Base-by-base conservation (phyloP, 2,888 invertebrate genomes). In the Schizaphis graminum region DNA sequence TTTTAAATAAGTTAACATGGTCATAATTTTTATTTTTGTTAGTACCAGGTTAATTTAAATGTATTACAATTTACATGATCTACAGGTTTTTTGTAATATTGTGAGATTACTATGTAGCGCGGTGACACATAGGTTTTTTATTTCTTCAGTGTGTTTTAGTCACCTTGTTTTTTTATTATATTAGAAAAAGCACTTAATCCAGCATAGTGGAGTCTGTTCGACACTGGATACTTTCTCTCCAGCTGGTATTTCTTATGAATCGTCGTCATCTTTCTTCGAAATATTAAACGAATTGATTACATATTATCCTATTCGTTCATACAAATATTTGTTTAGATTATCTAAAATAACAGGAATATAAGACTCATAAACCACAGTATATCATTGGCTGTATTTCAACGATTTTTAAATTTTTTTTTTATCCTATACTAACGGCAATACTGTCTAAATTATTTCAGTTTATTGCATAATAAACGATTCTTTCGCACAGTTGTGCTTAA, bases 161-260 rank as follows among this genome's bases (percentile, higher is more conserved):
- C 93, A 90, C 61, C 93, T 89, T 90, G 90, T 47, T 85, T 77
- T 41, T 89, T n/a, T 89, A 44, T 77, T 89, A 21, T 90, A 93
- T 93, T 47, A 49, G 57, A 47, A 93, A 90, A 93, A 61, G 47
- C 93, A 90, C 93, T 93, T 93, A 93, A 90, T 93, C 93, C 93
- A 5, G 28, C 10, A 26, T 35, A 35, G 35, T 77, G 35, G 47
- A 88, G 28, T 53, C 53, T n/a, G 88, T 28, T n/a, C 47, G 84
- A 28, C 61, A 24, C 5, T 11, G 11, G 2, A 85, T 44, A 91
- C 93, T 94, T 94, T 94, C 93, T 94, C 93, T 91, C 53, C 24
- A 49, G 26, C 77, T 24, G 93, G 90, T 90, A 91, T 94, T 94
- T 90, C 13, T 35, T 35, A 89, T 85, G 77, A 84, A 56, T 85